Percentiles rank a stretch among this genome's conserved stretches.
These are phyloP conservation scores for Pristionchus japonicus DNA, from an alignment of 2,888 invertebrate species.

Conservation along the genomic window DNA sequence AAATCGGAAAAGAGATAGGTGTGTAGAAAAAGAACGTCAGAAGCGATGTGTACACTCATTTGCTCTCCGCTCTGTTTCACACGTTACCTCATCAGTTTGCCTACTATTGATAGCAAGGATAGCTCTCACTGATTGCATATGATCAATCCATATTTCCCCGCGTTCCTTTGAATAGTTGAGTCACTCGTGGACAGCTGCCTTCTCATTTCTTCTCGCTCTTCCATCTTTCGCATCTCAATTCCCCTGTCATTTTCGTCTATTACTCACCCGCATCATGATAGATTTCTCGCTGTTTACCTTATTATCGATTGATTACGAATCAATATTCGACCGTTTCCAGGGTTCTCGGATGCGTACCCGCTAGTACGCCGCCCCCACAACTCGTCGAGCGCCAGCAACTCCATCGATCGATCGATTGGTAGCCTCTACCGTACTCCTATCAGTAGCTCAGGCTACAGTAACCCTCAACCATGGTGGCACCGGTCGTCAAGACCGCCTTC, in stretches of 20 bases:
- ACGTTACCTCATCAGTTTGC: conserved; percentile 2
- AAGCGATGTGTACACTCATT: not conserved
- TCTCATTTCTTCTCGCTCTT: not conserved
- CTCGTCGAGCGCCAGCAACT: not conserved
- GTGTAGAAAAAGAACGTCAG: conserved; percentile 12
- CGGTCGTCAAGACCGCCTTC: conserved; percentile 40
- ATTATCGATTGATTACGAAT: not conserved
- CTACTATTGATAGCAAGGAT: not conserved
- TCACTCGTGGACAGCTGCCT: conserved; percentile 1
- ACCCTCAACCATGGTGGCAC: conserved; percentile 40
- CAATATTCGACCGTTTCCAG: not conserved
- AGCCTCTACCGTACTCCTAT: not conserved
- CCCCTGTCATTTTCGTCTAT: conserved; percentile 6
- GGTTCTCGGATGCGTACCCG: conserved; percentile 11
- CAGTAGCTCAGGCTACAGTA: conserved; percentile 37
- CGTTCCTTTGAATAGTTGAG: conserved; percentile 1
- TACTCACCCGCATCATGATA: conserved; percentile 31
- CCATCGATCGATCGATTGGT: not conserved
- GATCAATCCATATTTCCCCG: conserved; percentile 7
- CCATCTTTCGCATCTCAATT: conserved; percentile 4
- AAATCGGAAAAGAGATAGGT: conserved; percentile 1
- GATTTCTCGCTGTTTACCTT: not conserved
- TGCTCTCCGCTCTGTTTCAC: not conserved
- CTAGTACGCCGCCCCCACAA: conserved; percentile 16
- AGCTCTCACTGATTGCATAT: not conserved